These are phyloP conservation scores for Dendrolimus punctatus DNA, from an alignment of 1,140 invertebrate species.

Conservation along the genomic window DNA sequence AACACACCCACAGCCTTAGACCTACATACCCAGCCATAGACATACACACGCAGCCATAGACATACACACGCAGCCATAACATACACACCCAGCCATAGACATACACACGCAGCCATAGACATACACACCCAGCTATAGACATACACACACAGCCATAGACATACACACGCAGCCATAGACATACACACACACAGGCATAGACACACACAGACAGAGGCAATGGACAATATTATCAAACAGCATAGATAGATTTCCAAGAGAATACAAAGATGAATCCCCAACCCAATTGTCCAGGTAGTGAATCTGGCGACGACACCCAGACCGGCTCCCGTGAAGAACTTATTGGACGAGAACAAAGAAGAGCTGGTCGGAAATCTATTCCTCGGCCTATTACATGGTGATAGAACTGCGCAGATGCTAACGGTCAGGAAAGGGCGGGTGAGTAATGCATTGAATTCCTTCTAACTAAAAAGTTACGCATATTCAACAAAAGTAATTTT, in stretches of 20 bases:
- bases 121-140: no score
- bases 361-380: slow-evolving; percentile 76
- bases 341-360: slow-evolving; percentile 72
- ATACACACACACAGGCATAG: no score
- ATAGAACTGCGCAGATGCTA: slow-evolving; percentile 78
- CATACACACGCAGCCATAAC: no score
- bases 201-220: neutral
- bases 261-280: neutral
- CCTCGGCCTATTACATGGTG: slow-evolving; percentile 75
- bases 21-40: no score
- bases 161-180: no score
- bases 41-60: no score
- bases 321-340: slow-evolving; percentile 63
- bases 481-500: no score
- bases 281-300: slow-evolving; percentile 34
- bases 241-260: neutral
- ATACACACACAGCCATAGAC: no score
- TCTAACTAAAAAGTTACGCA: neutral
- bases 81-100: no score
- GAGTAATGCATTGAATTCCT: slow-evolving; percentile 15
- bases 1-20: no score
- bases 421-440: slow-evolving; percentile 84
- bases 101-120: no score
- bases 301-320: slow-evolving; percentile 48
- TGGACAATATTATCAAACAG: neutral